Percentiles rank a stretch among this genome's conserved stretches.
phyloP scores from a whole-genome alignment of 2,888 invertebrate genomes.

The Serripes groenlandicus region DNA sequence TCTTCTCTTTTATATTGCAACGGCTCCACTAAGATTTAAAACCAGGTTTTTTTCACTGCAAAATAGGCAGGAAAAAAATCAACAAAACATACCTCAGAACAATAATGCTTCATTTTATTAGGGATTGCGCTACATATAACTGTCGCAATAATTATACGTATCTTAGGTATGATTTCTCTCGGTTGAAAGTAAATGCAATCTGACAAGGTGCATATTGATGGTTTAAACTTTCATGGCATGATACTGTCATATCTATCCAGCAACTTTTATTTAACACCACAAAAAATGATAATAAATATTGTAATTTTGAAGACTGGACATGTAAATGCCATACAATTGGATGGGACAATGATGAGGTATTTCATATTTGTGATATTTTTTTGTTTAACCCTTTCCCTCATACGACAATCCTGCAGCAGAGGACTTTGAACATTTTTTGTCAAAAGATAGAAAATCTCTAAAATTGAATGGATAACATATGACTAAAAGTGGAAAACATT shows the following conservation, averaged over 20 bases:
- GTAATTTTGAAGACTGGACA: no score
- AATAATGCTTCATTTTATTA: conserved; percentile 17
- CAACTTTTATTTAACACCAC: not conserved
- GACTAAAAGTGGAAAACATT: no score
- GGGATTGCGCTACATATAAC: not conserved
- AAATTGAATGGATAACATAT: no score
- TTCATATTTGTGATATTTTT: no score
- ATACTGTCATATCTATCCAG: not conserved
- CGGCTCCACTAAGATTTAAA: conserved; percentile 21
- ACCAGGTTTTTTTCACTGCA: conserved; percentile 4
- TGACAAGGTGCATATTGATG: conserved; percentile 25
- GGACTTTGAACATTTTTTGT: no score
- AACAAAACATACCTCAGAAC: conserved; percentile 2
- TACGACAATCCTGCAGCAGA: no score
- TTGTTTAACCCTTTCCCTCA: no score
- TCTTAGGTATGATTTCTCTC: not conserved
- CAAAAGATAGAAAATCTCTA: no score
- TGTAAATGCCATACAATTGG: no score
- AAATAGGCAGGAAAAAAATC: not conserved
- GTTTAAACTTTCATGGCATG: conserved; percentile 10
- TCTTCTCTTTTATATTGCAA: conserved; percentile 27
- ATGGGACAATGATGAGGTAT: no score
- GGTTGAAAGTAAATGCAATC: conserved; percentile 15
- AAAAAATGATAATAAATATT: no score
- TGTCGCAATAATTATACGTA: not conserved